Percentiles rank a stretch among this genome's conserved stretches.
These are phyloP conservation scores for Spatula versicolor DNA, from an alignment of 2,797 vertebrate genomes.

Conservation along the genomic window DNA sequence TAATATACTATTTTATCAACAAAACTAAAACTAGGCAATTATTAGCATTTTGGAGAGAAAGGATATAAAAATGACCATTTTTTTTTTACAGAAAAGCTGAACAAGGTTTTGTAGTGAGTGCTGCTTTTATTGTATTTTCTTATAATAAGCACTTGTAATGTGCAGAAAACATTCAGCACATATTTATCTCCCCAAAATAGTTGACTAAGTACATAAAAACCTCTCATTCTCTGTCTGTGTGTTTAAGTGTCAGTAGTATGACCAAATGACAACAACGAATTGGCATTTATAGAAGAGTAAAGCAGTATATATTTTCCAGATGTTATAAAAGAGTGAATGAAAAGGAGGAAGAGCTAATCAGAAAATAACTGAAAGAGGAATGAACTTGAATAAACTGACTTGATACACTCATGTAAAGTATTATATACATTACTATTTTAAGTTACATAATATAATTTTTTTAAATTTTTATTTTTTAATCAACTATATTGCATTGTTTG, in stretches of 20 bases:
- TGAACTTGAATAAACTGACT: not conserved
- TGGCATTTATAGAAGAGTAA: not conserved
- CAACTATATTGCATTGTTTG: not conserved
- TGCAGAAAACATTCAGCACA: conserved; percentile 29
- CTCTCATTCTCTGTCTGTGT: not conserved
- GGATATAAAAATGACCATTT: not conserved
- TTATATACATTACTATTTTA: not conserved
- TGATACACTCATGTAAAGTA: not conserved
- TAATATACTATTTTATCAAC: not conserved
- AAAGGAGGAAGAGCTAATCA: not conserved
- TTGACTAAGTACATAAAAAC: conserved; percentile 24
- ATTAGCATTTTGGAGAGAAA: not conserved
- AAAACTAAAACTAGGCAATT: not conserved
- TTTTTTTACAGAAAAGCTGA: not conserved
- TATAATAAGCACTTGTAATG: conserved; percentile 28
- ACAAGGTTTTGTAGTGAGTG: not conserved
- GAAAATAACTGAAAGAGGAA: not conserved
- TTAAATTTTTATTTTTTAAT: not conserved
- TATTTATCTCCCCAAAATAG: conserved; percentile 38
- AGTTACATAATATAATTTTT: not conserved
- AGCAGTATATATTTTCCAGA: not conserved
- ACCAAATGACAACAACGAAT: conserved; percentile 25
- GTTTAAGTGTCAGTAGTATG: conserved; percentile 9
- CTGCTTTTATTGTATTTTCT: not conserved
- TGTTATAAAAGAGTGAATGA: not conserved